Conservation (phyloP, 2,888 invertebrate species). For the Lottia gigantea region DNA sequence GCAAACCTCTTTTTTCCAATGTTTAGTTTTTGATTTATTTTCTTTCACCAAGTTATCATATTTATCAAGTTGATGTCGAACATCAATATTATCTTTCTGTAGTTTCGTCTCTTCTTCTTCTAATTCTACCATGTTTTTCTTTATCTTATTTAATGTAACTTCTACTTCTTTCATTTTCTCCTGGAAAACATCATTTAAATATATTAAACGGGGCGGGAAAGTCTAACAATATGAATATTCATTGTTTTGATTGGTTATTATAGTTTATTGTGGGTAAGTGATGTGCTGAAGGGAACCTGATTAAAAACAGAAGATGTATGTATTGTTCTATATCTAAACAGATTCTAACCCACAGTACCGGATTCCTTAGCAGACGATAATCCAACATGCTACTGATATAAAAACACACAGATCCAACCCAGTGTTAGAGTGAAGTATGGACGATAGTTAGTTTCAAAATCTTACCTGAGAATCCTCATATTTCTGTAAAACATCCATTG, state of each 20-base stretch:
- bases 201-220: too few species aligned
- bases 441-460: too few species aligned
- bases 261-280: too few species aligned
- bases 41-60: constrained; percentile 64
- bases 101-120: constrained; percentile 67
- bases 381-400: too few species aligned
- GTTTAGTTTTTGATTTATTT: constrained; percentile 62
- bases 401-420: too few species aligned
- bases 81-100: constrained; percentile 80
- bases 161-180: constrained; percentile 58
- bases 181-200: constrained; percentile 35
- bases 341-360: too few species aligned
- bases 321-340: too few species aligned
- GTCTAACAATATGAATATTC: background rate
- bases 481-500: constrained; percentile 69
- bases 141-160: constrained; percentile 48
- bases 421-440: too few species aligned
- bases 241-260: too few species aligned
- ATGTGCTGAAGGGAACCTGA: too few species aligned
- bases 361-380: too few species aligned
- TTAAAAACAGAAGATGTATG: too few species aligned
- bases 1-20: constrained; percentile 69
- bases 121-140: constrained; percentile 47
- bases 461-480: constrained; percentile 60
- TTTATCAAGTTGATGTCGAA: constrained; percentile 77